These are phyloP conservation scores for Arctocebus calabarensis DNA, from an alignment of 2,797 vertebrate species.

Conservation along the genomic window DNA sequence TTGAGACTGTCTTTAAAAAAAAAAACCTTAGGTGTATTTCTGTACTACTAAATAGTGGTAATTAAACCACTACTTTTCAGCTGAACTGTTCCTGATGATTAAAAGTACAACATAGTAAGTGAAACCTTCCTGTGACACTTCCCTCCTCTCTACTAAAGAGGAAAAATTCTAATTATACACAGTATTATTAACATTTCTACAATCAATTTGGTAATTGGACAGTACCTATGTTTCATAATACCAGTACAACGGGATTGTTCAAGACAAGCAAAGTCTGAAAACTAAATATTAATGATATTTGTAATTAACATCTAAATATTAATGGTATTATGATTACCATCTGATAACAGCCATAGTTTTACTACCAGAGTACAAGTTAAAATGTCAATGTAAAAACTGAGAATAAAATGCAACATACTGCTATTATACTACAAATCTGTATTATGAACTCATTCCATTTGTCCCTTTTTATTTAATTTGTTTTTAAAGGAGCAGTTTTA, in stretches of 20 bases:
- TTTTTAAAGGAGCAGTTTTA: no score
- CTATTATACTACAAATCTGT: background rate
- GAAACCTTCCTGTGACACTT: background rate
- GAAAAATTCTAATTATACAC: background rate
- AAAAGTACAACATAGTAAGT: background rate
- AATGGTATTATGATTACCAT: no score
- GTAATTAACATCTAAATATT: no score
- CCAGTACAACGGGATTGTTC: background rate
- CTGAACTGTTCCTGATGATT: background rate
- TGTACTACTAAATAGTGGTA: background rate
- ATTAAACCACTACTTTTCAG: conserved; percentile 42
- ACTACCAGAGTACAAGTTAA: background rate
- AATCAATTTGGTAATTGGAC: accelerated
- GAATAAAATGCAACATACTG: background rate
- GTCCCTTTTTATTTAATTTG: background rate
- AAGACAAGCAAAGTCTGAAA: background rate
- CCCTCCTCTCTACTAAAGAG: background rate
- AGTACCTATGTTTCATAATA: background rate
- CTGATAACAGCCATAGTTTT: background rate
- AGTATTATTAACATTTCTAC: conserved; percentile 14
- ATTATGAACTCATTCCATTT: background rate
- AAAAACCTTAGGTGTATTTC: background rate
- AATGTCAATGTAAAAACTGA: conserved; percentile 12
- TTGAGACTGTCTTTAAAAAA: no score
- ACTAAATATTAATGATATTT: background rate